Conservation (phyloP, 2,113 vertebrate species). For the Dipodomys spectabilis region DNA sequence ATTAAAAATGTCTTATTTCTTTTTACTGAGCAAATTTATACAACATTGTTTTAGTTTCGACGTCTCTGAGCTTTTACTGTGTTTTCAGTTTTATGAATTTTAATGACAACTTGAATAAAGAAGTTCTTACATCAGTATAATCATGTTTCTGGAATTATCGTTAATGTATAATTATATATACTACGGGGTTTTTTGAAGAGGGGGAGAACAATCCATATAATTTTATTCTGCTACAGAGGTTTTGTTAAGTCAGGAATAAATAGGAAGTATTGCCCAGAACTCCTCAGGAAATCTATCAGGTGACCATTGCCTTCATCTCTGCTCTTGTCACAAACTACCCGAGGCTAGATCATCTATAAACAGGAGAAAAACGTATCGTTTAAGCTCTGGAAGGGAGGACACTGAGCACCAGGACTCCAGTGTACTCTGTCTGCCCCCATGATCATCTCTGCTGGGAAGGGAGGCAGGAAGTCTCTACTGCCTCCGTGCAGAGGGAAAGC, state of each 20-base stretch:
- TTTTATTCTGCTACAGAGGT: not conserved
- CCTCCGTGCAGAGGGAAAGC: too few relatives aligned
- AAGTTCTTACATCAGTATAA: slow-evolving; percentile 19
- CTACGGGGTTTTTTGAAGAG: too few relatives aligned
- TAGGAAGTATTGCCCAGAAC: not conserved
- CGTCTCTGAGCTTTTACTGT: not conserved
- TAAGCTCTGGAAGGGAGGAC: not conserved
- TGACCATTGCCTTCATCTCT: not conserved
- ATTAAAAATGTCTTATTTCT: not conserved
- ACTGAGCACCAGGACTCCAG: not conserved
- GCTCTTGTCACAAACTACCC: not conserved
- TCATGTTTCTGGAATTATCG: not conserved
- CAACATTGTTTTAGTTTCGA: not conserved
- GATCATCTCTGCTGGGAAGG: too few relatives aligned
- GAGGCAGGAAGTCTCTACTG: not conserved
- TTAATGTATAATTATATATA: too few relatives aligned
- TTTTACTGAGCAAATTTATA: not conserved
- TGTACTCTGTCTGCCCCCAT: not conserved
- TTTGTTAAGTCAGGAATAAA: not conserved
- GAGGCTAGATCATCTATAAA: not conserved
- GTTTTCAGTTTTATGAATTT: not conserved
- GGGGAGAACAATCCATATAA: not conserved
- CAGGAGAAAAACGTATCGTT: not conserved
- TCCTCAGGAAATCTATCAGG: not conserved
- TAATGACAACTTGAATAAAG: not conserved